Evolutionary conservation across 2,113 vertebrate genomes (phyloP), one percentile per base, ranked within the genome.

Genomic region (Hypomesus transpacificus): DNA sequence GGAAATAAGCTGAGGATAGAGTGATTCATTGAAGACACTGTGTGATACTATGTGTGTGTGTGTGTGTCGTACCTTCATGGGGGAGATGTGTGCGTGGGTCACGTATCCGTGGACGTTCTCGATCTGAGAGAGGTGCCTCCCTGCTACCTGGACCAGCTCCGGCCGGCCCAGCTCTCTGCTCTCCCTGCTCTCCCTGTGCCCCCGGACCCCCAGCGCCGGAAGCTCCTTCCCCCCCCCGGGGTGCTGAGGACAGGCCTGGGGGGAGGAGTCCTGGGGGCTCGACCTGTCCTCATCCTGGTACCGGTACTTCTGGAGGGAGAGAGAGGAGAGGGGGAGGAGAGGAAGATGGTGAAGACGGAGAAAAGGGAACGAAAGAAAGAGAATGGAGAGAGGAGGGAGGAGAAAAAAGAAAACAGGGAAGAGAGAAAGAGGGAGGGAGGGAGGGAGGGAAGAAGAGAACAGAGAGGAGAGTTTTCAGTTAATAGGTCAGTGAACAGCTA

Each of bases 71-170:
- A 95, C 95, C 94, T 95, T 95, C 82, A 94, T 79, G 46, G 95
- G 94, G 21, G 95, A 94, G 86, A 95, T 95, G 83, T 98, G 96
- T 77, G 95, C 92, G 82, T 97, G 96, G 75, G 95, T 94, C 85
- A 98, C 96, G 83, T 94, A 96, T 87, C 96, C 95, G 59, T 97
- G 96, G 28, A 98, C 92, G 61, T 95, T 96, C 78, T 98, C 95
- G 63, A 98, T 96, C 80, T 96, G 95, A 14, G 95, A 97, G 60
- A 98, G 90, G 79, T 94, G 96, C 86, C 95, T 95, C 86, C 98
- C 95, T 0, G 96, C 95, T 57, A 98, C 93, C 34, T 98, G 97
- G 72, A 97, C 96, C 76, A 98, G 81, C 85, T 98, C 97, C 0
- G 94, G 63, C 9, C 94, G 31, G 93, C 94, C 0, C 87, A 92